Evolutionary conservation across 2,888 invertebrate species (phyloP), one percentile per base, ranked within the genome.

Genomic region (Hirtodrosophila trivittata): DNA sequence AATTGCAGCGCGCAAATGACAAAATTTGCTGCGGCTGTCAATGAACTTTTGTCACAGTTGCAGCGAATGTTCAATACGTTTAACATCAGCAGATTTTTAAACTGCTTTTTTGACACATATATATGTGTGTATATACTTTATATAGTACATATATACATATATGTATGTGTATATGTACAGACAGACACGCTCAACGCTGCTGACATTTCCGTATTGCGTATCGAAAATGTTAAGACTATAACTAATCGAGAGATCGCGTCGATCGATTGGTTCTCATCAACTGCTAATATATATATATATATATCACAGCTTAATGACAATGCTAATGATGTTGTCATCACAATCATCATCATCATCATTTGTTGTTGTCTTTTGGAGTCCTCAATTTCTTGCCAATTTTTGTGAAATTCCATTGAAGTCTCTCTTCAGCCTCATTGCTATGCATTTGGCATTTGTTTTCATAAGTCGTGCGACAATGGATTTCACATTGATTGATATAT

Each of bases 11-110:
- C n/a, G n/a, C n/a, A n/a, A n/a, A n/a, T n/a, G n/a, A n/a, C n/a
- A n/a, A n/a, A n/a, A n/a, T n/a, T n/a, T n/a, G n/a, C n/a, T n/a
- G n/a, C 55, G 51, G 35, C 81, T 84, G 78, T 57, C 82, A 85
- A 63, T 86, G 86, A 80, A 85, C 78, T 85, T n/a, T n/a, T n/a
- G n/a, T n/a, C n/a, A n/a, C n/a, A n/a, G n/a, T n/a, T n/a, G n/a
- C n/a, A n/a, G n/a, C n/a, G n/a, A n/a, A n/a, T n/a, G n/a, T n/a
- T n/a, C n/a, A n/a, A n/a, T n/a, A n/a, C n/a, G n/a, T n/a, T n/a
- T n/a, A n/a, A n/a, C n/a, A 74, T 77, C 81, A 81, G 70, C 75
- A 74, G 18, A 16, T 30, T n/a, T n/a, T n/a, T n/a, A n/a, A n/a
- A n/a, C n/a, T n/a, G n/a, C n/a, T n/a, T n/a, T n/a, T n/a, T n/a